Percentiles rank a stretch among this genome's conserved stretches.
Conservation (phyloP, 2,797 vertebrate species). For the Okamejei kenojei region DNA sequence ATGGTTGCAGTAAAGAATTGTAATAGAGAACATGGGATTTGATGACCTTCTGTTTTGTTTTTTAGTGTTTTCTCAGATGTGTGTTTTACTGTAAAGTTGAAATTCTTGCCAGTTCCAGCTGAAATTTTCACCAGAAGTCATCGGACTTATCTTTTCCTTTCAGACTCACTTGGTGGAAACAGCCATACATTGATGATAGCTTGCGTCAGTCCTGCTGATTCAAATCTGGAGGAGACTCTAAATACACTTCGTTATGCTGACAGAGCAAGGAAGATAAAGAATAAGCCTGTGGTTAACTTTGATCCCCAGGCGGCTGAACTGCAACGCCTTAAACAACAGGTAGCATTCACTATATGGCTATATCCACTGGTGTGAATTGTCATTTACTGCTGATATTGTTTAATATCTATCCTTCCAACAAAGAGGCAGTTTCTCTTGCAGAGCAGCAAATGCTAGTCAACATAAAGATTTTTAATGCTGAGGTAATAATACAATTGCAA, state of each 20-base stretch:
- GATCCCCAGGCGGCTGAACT: slow-evolving; percentile 81
- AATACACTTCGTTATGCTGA: slow-evolving; percentile 91
- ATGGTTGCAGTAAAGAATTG: no score
- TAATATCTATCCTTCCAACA: not conserved
- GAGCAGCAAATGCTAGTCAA: not conserved
- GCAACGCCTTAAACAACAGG: slow-evolving; percentile 78
- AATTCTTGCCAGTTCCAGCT: no score
- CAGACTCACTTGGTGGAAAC: slow-evolving; percentile 91
- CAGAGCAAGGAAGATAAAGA: slow-evolving; percentile 93
- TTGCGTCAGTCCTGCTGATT: slow-evolving; percentile 89
- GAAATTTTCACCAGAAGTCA: not conserved
- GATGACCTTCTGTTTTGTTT: no score
- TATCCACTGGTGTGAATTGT: no score
- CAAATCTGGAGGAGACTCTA: slow-evolving; percentile 90
- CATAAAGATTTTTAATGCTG: not conserved
- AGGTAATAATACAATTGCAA: not conserved
- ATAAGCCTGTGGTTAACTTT: slow-evolving; percentile 83
- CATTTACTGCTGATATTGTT: not conserved
- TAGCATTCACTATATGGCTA: slow-evolving; percentile 46
- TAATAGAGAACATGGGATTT: no score
- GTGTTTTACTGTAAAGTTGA: no score
- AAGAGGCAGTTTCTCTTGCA: not conserved
- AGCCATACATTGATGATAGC: slow-evolving; percentile 96
- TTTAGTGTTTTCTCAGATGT: no score
- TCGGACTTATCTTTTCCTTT: not conserved